These are phyloP conservation scores for Natrix natrix DNA, from an alignment of 2,797 vertebrate species.

Conservation along the genomic window DNA sequence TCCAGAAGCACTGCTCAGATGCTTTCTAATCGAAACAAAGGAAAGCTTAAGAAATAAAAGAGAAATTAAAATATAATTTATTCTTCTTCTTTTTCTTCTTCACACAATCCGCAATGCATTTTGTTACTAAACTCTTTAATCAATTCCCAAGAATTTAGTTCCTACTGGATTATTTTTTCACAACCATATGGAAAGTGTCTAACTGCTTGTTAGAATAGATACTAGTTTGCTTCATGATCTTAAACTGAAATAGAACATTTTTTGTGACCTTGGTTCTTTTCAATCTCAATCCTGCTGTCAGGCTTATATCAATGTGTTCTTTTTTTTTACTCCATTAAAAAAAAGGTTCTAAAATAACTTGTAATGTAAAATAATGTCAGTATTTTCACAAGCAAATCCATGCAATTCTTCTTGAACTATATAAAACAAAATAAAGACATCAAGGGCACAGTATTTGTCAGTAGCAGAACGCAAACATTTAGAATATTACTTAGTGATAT, in stretches of 20 bases:
- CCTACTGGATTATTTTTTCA: background rate
- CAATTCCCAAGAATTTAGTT: background rate
- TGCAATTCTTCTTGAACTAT: background rate
- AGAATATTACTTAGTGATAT: background rate
- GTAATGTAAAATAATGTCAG: background rate
- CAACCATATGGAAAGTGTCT: background rate
- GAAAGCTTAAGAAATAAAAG: background rate
- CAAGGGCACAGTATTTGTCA: background rate
- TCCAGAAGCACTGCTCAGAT: background rate
- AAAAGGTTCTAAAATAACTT: slow-evolving; percentile 6
- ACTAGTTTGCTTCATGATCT: background rate
- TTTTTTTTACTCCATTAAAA: background rate
- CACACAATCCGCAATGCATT: background rate
- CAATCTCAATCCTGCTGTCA: background rate
- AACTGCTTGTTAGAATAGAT: background rate
- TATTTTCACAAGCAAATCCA: slow-evolving; percentile 10
- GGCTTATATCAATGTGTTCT: too few relatives aligned
- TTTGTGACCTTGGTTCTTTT: background rate
- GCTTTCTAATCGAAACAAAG: background rate
- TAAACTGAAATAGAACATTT: background rate
- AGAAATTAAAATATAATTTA: background rate
- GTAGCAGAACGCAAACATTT: background rate
- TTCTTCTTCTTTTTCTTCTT: background rate
- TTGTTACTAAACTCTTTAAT: background rate
- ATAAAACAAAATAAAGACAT: background rate